These are phyloP conservation scores for Baccha elongata DNA, from an alignment of 2,888 invertebrate genomes.

Conservation along the genomic window DNA sequence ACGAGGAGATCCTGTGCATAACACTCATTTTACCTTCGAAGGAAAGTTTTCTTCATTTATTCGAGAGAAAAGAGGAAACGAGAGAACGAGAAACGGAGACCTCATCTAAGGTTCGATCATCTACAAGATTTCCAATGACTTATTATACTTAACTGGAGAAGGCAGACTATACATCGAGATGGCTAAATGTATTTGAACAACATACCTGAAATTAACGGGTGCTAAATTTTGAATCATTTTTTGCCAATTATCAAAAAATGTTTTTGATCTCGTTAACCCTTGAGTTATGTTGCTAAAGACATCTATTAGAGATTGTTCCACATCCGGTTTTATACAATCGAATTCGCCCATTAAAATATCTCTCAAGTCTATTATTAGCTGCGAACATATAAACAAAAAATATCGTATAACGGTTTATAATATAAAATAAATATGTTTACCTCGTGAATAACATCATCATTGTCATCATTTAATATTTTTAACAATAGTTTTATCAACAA, in stretches of 20 bases:
- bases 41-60: no score
- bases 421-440: slow-evolving; percentile 73
- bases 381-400: neutral
- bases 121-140: no score
- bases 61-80: no score
- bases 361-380: slow-evolving; percentile 79
- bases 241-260: slow-evolving; percentile 80
- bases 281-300: slow-evolving; percentile 79
- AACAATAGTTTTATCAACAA: slow-evolving; percentile 78
- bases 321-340: slow-evolving; percentile 64
- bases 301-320: slow-evolving; percentile 77
- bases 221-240: slow-evolving; percentile 76
- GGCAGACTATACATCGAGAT: no score
- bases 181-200: no score
- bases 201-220: slow-evolving; percentile 75
- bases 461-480: slow-evolving; percentile 78
- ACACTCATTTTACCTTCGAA: no score
- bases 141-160: no score
- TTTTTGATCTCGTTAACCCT: slow-evolving; percentile 79
- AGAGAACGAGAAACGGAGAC: no score
- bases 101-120: no score
- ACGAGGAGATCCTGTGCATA: no score
- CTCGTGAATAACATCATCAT: slow-evolving; percentile 77
- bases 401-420: no score
- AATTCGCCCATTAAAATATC: slow-evolving; percentile 76